Percentiles rank a stretch among this genome's conserved stretches.
These are phyloP conservation scores for Polyergus mexicanus DNA, from an alignment of 1,140 invertebrate genomes.

Conservation along the genomic window DNA sequence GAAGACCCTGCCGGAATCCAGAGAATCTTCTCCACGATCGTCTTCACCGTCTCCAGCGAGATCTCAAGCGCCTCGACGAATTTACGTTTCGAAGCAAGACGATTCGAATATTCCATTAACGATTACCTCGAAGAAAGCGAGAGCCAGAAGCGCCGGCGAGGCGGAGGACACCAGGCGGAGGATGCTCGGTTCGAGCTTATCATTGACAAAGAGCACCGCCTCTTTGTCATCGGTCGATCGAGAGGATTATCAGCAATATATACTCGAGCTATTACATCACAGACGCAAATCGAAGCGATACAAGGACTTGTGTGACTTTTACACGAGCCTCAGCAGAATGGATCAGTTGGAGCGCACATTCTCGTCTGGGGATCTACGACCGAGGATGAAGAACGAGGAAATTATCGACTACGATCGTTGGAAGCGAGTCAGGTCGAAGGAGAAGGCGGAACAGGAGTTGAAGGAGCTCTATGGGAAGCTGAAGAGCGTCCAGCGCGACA, in stretches of 20 bases:
- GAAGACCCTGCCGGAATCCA: constrained; percentile 73
- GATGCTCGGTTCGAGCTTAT: constrained; percentile 81
- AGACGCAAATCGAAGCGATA: constrained; percentile 93
- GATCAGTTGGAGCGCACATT: constrained; percentile 93
- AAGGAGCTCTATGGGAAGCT: constrained; percentile 92
- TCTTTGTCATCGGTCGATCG: constrained; percentile 86
- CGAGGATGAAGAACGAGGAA: constrained; percentile 91
- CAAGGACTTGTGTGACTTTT: constrained; percentile 94
- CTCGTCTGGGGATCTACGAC: constrained; percentile 90
- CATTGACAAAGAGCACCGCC: constrained; percentile 83
- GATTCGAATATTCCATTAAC: constrained; percentile 70
- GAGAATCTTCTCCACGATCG: constrained; percentile 81
- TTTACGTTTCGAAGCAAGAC: constrained; percentile 85
- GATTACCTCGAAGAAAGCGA: constrained; percentile 80
- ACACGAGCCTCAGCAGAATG: constrained; percentile 94
- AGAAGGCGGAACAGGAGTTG: constrained; percentile 94
- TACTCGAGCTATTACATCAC: constrained; percentile 91
- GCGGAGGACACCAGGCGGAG: constrained; percentile 78
- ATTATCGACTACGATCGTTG: constrained; percentile 95
- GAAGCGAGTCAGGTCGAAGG: constrained; percentile 92
- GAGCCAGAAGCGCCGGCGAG: constrained; percentile 89
- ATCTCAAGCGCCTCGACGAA: constrained; percentile 89
- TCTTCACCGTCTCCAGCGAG: constrained; percentile 87
- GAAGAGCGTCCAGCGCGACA: constrained; percentile 92
- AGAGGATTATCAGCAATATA: constrained; percentile 90